These are phyloP conservation scores for Brotogeris chrysoptera DNA, from an alignment of 2,797 vertebrate genomes.

Conservation along the genomic window DNA sequence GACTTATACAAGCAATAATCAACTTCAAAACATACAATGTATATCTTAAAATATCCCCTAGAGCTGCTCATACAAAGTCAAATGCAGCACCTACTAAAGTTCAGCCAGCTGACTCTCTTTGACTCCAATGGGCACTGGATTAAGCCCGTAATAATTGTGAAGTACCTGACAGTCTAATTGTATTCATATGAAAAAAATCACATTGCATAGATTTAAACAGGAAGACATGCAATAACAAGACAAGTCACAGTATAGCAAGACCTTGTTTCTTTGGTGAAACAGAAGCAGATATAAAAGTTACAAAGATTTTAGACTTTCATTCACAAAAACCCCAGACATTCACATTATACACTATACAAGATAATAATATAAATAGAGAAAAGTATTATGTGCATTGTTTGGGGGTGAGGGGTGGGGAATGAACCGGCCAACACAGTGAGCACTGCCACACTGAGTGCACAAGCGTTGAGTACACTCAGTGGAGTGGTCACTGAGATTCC, in stretches of 20 bases:
- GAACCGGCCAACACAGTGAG: conserved; percentile 44
- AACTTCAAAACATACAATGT: conserved; percentile 53
- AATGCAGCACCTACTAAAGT: conserved; percentile 58
- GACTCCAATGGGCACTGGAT: conserved; percentile 26
- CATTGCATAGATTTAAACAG: conserved; percentile 69
- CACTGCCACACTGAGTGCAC: not conserved
- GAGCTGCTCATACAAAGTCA: conserved; percentile 59
- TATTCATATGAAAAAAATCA: conserved; percentile 70
- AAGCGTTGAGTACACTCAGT: not conserved
- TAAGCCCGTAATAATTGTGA: conserved; percentile 2
- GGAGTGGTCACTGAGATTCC: not conserved
- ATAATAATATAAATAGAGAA: conserved; percentile 93
- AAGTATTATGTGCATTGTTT: conserved; percentile 88
- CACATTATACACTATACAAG: conserved; percentile 92
- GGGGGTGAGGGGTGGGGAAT: conserved; percentile 67
- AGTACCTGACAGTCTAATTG: conserved; percentile 52
- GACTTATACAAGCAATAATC: conserved; percentile 66
- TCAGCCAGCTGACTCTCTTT: conserved; percentile 63
- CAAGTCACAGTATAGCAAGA: conserved; percentile 79
- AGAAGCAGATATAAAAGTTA: conserved; percentile 87
- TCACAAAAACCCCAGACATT: conserved; percentile 88
- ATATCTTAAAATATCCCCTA: conserved; percentile 68
- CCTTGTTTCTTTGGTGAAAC: conserved; percentile 93
- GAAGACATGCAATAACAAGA: conserved; percentile 82
- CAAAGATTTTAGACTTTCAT: conserved; percentile 82